Conservation (phyloP, 2,888 invertebrate species). For the Apamea monoglypha region DNA sequence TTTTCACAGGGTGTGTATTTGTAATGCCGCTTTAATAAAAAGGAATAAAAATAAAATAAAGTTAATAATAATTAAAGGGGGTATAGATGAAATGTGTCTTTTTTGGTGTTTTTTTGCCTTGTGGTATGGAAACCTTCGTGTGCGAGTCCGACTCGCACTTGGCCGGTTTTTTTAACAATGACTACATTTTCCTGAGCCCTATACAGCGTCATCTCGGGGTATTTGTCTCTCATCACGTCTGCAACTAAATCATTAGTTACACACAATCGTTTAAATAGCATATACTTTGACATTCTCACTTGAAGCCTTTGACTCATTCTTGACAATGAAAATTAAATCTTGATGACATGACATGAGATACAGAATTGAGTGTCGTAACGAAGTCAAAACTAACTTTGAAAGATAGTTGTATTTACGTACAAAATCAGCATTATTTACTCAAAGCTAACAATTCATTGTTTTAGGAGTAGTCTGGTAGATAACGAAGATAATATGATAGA, state of each 20-base stretch:
- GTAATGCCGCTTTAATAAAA: neutral
- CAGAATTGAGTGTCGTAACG: neutral
- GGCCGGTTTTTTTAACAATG: constrained; percentile 10
- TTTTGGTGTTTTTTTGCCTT: neutral
- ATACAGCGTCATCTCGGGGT: constrained; percentile 5
- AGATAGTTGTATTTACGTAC: constrained; percentile 62
- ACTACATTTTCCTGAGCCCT: constrained; percentile 1
- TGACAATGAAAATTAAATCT: constrained; percentile 21
- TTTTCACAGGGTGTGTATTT: too few species aligned
- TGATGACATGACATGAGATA: neutral
- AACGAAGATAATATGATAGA: constrained; percentile 54
- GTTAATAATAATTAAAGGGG: neutral
- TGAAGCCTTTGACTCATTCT: constrained; percentile 12
- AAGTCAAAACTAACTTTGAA: constrained; percentile 22
- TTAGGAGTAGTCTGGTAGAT: constrained; percentile 58
- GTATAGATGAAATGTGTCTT: neutral
- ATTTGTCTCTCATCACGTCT: constrained; percentile 56
- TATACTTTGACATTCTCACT: constrained; percentile 44
- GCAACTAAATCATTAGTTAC: constrained; percentile 49
- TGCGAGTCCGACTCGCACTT: neutral
- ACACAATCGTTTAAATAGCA: constrained; percentile 49
- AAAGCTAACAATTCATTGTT: constrained; percentile 62
- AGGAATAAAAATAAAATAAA: neutral
- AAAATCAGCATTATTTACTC: constrained; percentile 60
- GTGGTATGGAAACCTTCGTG: neutral